Base-by-base conservation (phyloP, 2,888 invertebrate genomes). In the Aspidiotus destructor region DNA sequence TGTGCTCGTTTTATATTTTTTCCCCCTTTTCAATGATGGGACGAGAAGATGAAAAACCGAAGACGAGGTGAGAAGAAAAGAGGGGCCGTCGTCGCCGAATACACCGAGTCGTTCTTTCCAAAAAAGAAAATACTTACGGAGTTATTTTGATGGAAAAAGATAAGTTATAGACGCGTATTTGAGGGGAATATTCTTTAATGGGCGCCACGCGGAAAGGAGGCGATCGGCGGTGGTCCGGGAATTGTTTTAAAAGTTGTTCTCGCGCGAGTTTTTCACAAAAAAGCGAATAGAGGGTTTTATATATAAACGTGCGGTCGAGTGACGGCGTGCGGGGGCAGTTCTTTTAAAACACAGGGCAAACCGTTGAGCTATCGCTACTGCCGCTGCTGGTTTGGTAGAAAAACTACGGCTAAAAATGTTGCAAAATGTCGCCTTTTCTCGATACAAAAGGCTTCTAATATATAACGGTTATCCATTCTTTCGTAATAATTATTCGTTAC, bases 211-310 rank as follows among this genome's bases (percentile, higher is more conserved):
- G 10, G 42, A 42, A 44, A 41, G 55, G 40, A 28, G 58, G 40
- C 60, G 65, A 58, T 58, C 44, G 69, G 68, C 28, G 69, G 69
- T 61, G 71, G 72, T 61, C 70, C 70, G 70, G 69, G 70, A 71
- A 70, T 72, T 70, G 72, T 72, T 71, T 71, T 71, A 72, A 72
- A 72, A 72, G 70, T 72, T 72, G 70, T 71, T 63, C 70, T 62
- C 65, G 41, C 28, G 28, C 15, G 60, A 60, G 42, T 65, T 65
- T 65, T 65, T 60, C 58, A 65, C 42, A 65, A 9, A 17, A n/a
- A n/a, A 52, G 13, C 11, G n/a, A 54, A n/a, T 16, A 60, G 44
- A 60, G 65, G 65, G 42, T 65, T 65, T 65, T 60, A 65, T 17
- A n/a, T 48, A 11, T 13, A n/a, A 48, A 48, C n/a, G 57, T 52